Evolutionary conservation across 2,888 invertebrate genomes (phyloP).

Genomic region (Biston betularia): DNA sequence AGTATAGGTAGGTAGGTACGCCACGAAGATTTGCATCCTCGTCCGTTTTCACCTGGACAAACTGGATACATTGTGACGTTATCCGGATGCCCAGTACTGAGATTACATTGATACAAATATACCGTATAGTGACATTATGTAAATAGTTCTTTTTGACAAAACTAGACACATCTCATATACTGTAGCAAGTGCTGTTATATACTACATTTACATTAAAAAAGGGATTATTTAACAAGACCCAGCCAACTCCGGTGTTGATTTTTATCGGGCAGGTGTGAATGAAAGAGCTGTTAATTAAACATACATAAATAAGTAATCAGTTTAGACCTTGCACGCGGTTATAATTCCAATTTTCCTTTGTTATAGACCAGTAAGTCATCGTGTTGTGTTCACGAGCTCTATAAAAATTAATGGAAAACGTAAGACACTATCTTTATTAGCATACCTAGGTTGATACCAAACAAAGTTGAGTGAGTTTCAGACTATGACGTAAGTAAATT

Average conservation of each 20-base stretch:
- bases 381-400: constrained; percentile 12
- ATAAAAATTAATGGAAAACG: constrained; percentile 31
- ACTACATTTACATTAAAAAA: no score
- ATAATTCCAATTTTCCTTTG: constrained; percentile 18
- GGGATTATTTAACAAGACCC: no score
- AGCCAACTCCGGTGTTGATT: background rate
- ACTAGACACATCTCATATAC: background rate
- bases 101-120: constrained; percentile 12
- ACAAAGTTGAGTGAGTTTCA: constrained; percentile 23
- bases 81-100: constrained; percentile 6
- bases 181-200: background rate
- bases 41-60: constrained; percentile 18
- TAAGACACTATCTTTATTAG: constrained; percentile 28
- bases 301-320: background rate
- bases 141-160: background rate
- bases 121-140: background rate
- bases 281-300: background rate
- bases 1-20: background rate
- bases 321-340: constrained; percentile 1
- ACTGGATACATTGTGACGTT: constrained; percentile 15
- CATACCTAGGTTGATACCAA: constrained; percentile 28
- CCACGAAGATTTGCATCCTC: constrained; percentile 13
- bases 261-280: background rate
- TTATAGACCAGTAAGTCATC: constrained; percentile 15
- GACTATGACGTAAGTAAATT: constrained; percentile 16